Evolutionary conservation across 2,888 invertebrate genomes (phyloP), one percentile per base, ranked within the genome.

Genomic region (Eilema depressum): DNA sequence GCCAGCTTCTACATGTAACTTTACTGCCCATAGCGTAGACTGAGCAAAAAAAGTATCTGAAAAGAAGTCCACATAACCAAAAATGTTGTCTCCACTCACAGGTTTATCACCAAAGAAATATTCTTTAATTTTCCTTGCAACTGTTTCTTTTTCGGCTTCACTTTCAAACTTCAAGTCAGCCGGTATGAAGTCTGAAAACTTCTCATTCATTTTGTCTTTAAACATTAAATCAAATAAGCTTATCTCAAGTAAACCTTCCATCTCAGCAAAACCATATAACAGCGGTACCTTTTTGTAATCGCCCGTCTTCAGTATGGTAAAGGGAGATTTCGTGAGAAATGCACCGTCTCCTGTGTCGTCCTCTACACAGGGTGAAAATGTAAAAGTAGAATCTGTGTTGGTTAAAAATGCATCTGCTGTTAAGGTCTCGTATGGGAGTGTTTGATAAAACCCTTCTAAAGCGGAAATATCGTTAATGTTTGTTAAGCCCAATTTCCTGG

Each of bases 41-140:
- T 85, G 88, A 3, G 72, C 77, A 73, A 90, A 87, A 0, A 85
- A 0, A 8, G 83, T 41, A 95, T 96, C 94, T 8, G 88, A 74
- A 64, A 85, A 83, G 57, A 82, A 91, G 62, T 86, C 76, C 23
- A 85, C 69, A 56, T 76, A 88, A 17, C 67, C 12, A 25, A 83
- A 60, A 59, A 85, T 59, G 7, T 73, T 83, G 0, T 73, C 72
- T 59, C 78, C 75, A 1, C 71, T 72, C 11, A 90, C 75, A 3
- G 75, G 59, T 12, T 83, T 62, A n/a, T 85, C 73, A 12, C 88
- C 89, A 75, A 91, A 92, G 78, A 89, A 90, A 78, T 87, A 89
- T 11, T 84, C 66, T 75, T 87, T 89, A 1, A 88, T 71, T 67
- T 68, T 69, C 41, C 75, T 68, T 7, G 82, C 81, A 0, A 89